These are phyloP conservation scores for Piprites chloris DNA, from an alignment of 2,113 vertebrate genomes.

Conservation along the genomic window DNA sequence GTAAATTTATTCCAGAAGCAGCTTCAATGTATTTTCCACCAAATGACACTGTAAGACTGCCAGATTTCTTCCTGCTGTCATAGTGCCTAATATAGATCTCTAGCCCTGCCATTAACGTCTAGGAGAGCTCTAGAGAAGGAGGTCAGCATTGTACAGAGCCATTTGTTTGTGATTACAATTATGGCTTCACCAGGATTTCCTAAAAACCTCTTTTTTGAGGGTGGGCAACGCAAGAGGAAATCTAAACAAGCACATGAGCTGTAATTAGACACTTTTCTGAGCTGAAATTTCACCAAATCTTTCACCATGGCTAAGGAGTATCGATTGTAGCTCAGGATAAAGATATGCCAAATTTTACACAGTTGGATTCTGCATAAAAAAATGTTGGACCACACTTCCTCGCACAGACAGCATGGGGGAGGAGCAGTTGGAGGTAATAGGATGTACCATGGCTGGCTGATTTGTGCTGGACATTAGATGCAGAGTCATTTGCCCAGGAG, in stretches of 20 bases:
- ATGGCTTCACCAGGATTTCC: not conserved
- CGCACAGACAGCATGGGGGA: not conserved
- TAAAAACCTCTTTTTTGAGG: not conserved
- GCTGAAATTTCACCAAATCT: not conserved
- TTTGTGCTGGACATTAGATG: conserved; percentile 33
- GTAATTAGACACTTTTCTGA: not conserved
- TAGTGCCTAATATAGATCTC: conserved; percentile 41
- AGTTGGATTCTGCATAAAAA: not conserved
- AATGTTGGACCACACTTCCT: not conserved
- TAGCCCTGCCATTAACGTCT: not conserved
- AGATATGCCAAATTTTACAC: not conserved
- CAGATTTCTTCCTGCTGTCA: conserved; percentile 43
- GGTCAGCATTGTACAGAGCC: not conserved
- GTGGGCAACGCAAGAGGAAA: not conserved
- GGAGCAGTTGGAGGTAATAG: not conserved
- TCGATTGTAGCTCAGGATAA: not conserved
- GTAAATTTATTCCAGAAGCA: conserved; percentile 54
- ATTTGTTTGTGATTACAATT: conserved; percentile 9
- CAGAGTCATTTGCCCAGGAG: conserved; percentile 39
- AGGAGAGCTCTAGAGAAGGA: not conserved
- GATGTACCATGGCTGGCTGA: not conserved
- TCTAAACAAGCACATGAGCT: not conserved
- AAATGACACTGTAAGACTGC: conserved; percentile 43
- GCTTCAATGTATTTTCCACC: conserved; percentile 42
- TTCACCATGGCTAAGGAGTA: not conserved